Conservation (phyloP, 2,113 vertebrate species). For the Meriones unguiculatus region DNA sequence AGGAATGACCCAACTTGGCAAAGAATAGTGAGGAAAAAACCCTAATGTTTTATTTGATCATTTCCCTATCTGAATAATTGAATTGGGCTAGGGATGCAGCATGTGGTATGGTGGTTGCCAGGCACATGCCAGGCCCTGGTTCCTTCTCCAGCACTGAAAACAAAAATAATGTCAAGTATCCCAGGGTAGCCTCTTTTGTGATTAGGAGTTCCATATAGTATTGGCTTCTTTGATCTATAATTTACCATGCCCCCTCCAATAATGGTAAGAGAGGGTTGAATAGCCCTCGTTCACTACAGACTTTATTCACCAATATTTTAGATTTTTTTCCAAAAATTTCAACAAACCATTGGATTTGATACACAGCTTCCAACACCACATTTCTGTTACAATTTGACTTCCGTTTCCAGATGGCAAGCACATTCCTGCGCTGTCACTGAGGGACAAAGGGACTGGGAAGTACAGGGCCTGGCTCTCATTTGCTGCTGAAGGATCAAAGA, state of each 20-base stretch:
- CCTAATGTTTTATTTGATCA: not conserved
- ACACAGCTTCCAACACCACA: not conserved
- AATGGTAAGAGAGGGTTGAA: not conserved
- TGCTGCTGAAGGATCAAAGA: slow-evolving; percentile 48
- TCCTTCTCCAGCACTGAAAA: not conserved
- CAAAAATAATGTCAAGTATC: not conserved
- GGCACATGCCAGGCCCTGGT: not conserved
- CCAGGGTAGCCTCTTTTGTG: not conserved
- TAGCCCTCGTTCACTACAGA: not conserved
- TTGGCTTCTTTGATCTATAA: not conserved
- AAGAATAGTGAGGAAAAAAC: not conserved
- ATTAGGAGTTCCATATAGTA: not conserved
- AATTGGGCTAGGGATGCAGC: not conserved
- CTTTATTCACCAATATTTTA: slow-evolving; percentile 51
- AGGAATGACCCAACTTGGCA: slow-evolving; percentile 17
- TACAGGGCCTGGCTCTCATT: not conserved
- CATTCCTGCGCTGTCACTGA: slow-evolving; percentile 44
- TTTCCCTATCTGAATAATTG: slow-evolving; percentile 26
- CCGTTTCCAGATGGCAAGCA: not conserved
- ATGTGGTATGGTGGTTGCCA: not conserved
- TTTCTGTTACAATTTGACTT: slow-evolving; percentile 43
- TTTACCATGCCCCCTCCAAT: not conserved
- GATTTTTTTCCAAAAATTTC: not conserved
- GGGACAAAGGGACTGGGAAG: not conserved
- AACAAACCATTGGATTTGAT: not conserved